Percentiles rank a stretch among this genome's conserved stretches.
Conservation (phyloP, 2,888 invertebrate species). For the Anoncus sp. region DNA sequence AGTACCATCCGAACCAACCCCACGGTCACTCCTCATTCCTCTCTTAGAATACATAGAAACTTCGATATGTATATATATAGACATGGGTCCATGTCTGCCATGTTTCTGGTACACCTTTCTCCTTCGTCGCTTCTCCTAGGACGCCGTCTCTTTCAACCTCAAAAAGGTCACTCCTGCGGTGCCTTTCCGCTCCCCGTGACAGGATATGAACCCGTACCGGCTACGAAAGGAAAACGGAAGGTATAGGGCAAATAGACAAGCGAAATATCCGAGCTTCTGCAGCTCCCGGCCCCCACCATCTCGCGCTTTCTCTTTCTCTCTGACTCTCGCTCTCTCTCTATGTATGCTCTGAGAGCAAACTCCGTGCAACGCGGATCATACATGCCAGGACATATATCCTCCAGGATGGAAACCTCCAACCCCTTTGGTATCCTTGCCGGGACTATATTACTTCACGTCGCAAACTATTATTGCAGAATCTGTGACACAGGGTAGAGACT, state of each 20-base stretch:
- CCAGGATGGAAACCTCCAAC: conserved; percentile 21
- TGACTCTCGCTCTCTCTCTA: background rate
- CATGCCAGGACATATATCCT: conserved; percentile 24
- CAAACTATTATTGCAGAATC: conserved; percentile 25
- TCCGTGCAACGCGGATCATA: conserved; percentile 26
- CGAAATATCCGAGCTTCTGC: conserved; percentile 24
- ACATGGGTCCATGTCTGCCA: background rate
- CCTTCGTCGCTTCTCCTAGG: background rate
- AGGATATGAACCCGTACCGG: conserved; percentile 55
- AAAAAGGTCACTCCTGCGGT: conserved; percentile 19
- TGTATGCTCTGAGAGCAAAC: conserved; percentile 8
- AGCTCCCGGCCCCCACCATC: no score
- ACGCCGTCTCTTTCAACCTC: conserved; percentile 8
- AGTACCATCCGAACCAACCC: conserved; percentile 26
- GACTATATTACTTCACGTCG: conserved; percentile 27
- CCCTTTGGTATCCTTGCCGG: conserved; percentile 11
- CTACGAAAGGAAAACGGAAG: conserved; percentile 49
- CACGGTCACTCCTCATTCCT: conserved; percentile 12
- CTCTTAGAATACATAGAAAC: background rate
- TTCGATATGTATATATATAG: background rate
- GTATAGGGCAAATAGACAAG: conserved; percentile 5
- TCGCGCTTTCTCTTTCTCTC: background rate
- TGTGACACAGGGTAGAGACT: conserved; percentile 13
- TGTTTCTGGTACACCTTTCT: conserved; percentile 5
- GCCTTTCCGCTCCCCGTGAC: conserved; percentile 40